Conservation (phyloP, 1,140 invertebrate species). For the Apocrypta bakeri region DNA sequence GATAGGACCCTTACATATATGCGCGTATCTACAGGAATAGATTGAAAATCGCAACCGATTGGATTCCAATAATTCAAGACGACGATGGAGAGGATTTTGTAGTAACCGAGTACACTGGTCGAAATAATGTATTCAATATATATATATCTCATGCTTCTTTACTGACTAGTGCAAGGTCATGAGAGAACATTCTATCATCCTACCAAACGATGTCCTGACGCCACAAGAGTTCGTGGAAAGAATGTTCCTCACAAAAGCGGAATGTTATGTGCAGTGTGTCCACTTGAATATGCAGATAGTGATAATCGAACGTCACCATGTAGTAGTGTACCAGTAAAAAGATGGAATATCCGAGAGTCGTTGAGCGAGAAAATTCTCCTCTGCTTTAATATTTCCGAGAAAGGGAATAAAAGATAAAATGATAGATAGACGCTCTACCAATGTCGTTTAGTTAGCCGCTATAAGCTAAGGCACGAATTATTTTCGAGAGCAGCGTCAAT, state of each 20-base stretch:
- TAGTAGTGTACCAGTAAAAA: no score
- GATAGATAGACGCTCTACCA: background rate
- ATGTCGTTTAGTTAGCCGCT: background rate
- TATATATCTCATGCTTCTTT: no score
- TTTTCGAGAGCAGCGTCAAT: background rate
- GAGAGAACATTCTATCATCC: background rate
- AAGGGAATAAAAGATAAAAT: background rate
- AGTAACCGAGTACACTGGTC: background rate
- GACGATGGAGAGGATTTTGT: background rate
- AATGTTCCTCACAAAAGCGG: no score
- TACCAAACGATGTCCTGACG: no score
- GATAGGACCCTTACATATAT: background rate
- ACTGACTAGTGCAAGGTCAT: background rate
- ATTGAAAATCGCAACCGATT: slow-evolving; percentile 9
- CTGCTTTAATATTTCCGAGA: background rate
- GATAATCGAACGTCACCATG: no score
- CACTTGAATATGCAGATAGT: no score
- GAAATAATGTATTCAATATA: no score
- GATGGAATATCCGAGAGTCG: no score
- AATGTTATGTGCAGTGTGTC: no score
- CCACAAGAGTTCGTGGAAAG: no score
- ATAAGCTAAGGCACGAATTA: slow-evolving; percentile 34
- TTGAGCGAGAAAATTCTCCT: background rate
- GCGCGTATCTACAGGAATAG: background rate
- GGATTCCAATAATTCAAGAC: slow-evolving; percentile 1